Evolutionary conservation across 2,113 vertebrate species (phyloP), one percentile per base, ranked within the genome.

Genomic region (Scomber scombrus): DNA sequence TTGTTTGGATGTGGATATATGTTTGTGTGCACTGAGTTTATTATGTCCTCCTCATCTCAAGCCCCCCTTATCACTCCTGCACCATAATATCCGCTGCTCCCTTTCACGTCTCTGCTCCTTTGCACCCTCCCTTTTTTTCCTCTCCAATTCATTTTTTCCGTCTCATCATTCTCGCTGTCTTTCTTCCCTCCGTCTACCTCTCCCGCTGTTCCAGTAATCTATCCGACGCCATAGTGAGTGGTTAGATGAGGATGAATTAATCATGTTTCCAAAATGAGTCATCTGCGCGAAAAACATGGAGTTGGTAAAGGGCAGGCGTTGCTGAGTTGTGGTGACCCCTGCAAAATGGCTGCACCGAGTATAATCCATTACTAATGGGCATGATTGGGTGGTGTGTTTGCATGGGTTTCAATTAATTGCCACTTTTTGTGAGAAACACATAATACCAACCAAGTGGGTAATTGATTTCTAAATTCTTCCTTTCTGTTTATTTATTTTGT

Each of bases 241-340:
- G 68, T 79, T 55, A 75, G 86, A 83, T 54, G 70, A 81, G 75
- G 66, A 77, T 78, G 73, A 85, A 90, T 92, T 80, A 91, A 91
- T 93, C 87, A 92, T 75, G 71, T 71, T 73, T 78, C 61, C 49
- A 76, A 78, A 90, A 84, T 77, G 76, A 89, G 73, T 88, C 88
- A 71, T 78, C 77, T 81, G 72, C 73, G 52, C 14, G 15, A 78
- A 82, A 26, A 85, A 86, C 80, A 74, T 61, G 47, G 55, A 86
- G 78, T 80, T 21, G 18, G 64, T 16, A 70, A 84, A 88, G 87
- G 84, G 68, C 82, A 82, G 71, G 9, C 43, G 5, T 71, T 6
- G 75, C 54, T 31, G 73, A 71, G 75, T 57, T 56, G 72, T 11
- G 76, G 63, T 66, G 87, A 91, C 85, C 85, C 70, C 55, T 29